These are phyloP conservation scores for Nomada goodeniana DNA, from an alignment of 2,888 invertebrate species.

Conservation along the genomic window DNA sequence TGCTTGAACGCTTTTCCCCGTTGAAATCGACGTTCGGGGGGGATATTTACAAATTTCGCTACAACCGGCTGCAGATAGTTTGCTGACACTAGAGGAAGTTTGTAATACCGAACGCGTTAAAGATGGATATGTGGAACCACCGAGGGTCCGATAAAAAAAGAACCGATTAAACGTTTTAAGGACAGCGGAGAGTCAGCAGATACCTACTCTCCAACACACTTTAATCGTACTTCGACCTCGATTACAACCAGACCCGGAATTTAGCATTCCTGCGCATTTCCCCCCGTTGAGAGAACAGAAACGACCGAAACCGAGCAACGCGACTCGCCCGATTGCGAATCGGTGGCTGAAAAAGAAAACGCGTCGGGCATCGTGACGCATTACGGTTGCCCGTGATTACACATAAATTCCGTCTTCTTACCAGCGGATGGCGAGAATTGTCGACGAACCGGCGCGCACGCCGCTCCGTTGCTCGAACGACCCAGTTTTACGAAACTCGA, in stretches of 20 bases:
- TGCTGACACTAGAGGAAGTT: not conserved
- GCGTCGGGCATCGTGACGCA: conserved; percentile 18
- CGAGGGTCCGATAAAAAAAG: too few relatives aligned
- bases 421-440: conserved; percentile 13
- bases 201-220: too few relatives aligned
- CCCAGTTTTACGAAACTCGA: conserved; percentile 53
- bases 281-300: too few relatives aligned
- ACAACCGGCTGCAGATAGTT: not conserved
- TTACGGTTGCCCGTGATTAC: conserved; percentile 13
- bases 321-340: not conserved
- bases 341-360: conserved; percentile 1
- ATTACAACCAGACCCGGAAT: not conserved
- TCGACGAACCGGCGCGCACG: conserved; percentile 2
- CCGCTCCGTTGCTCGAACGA: conserved; percentile 50
- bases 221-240: too few relatives aligned
- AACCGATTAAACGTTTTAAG: too few relatives aligned
- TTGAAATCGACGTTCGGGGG: not conserved
- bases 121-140: too few relatives aligned
- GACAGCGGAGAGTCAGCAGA: too few relatives aligned
- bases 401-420: conserved; percentile 38
- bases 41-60: not conserved
- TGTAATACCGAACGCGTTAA: too few relatives aligned
- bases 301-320: not conserved
- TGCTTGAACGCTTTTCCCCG: not conserved
- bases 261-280: not conserved